Percentiles rank a stretch among this genome's conserved stretches.
phyloP scores from a whole-genome alignment of 2,797 vertebrate species.

The Helarctos malayanus region DNA sequence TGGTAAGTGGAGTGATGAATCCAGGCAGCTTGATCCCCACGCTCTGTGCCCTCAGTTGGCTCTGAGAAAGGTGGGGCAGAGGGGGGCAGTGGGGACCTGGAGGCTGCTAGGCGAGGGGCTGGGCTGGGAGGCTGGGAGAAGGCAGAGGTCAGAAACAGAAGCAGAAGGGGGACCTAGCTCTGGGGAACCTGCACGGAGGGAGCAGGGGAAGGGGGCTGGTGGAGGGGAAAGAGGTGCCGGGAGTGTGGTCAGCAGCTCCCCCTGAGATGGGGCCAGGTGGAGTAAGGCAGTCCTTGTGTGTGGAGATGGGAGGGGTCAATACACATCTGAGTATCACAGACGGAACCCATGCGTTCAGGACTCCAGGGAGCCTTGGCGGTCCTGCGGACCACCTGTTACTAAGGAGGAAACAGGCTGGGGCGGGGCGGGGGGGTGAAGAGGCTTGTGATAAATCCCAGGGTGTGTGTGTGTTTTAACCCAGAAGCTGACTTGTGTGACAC shows the following conservation, averaged over 20 bases:
- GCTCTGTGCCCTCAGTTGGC: not conserved
- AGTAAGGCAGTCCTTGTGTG: not conserved
- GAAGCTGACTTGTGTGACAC: not conserved
- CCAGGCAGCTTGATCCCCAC: not conserved
- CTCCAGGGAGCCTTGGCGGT: not conserved
- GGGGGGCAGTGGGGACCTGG: not conserved
- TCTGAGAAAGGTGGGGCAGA: not conserved
- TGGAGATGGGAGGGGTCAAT: fast-evolving
- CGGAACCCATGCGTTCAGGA: fast-evolving
- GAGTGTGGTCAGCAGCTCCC: not conserved
- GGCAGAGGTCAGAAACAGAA: not conserved
- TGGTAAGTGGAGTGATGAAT: not conserved
- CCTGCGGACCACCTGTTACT: fast-evolving
- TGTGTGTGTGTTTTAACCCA: not conserved
- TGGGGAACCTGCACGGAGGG: fast-evolving
- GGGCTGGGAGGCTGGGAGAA: not conserved
- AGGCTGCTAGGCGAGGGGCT: not conserved
- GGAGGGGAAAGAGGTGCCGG: not conserved
- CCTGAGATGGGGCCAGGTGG: not conserved
- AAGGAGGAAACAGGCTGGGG: not conserved
- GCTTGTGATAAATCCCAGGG: not conserved
- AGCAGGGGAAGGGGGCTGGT: not conserved
- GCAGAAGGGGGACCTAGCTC: not conserved
- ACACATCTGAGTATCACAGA: no score
- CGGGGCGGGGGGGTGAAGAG: not conserved